Evolutionary conservation across 1,140 invertebrate genomes (phyloP).

Genomic region (Megalonaias nervosa): DNA sequence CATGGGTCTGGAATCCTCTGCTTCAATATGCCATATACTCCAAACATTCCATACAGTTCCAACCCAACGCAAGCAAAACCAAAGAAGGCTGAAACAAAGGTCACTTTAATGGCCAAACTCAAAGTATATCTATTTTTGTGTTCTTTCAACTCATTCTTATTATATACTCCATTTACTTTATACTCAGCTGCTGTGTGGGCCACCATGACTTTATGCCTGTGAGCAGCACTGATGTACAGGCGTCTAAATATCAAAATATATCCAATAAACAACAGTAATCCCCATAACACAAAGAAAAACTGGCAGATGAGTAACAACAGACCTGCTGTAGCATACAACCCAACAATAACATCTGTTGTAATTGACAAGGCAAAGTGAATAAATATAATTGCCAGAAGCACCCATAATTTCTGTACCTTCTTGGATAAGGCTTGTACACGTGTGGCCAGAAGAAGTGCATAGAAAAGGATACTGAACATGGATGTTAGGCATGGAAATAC

Average conservation of each 20-base stretch:
- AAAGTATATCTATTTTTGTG: slow-evolving; percentile 41
- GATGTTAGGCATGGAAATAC: slow-evolving; percentile 83
- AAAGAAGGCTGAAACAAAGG: slow-evolving; percentile 85
- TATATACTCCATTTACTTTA: slow-evolving; percentile 66
- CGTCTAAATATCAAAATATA: slow-evolving; percentile 86
- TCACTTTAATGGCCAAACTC: slow-evolving; percentile 79
- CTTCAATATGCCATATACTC: slow-evolving; percentile 76
- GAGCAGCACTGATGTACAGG: slow-evolving; percentile 69
- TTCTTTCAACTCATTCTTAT: slow-evolving; percentile 65
- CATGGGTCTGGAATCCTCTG: slow-evolving; percentile 75
- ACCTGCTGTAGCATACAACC: slow-evolving; percentile 39
- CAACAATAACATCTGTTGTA: slow-evolving; percentile 82
- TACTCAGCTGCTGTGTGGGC: slow-evolving; percentile 43
- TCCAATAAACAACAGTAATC: slow-evolving; percentile 82
- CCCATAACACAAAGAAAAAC: slow-evolving; percentile 81
- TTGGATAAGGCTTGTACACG: slow-evolving; percentile 61
- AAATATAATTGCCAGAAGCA: slow-evolving; percentile 82
- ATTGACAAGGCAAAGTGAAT: slow-evolving; percentile 85
- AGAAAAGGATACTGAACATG: slow-evolving; percentile 86
- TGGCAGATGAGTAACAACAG: slow-evolving; percentile 67
- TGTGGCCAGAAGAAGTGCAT: slow-evolving; percentile 85
- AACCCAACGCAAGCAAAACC: slow-evolving; percentile 86
- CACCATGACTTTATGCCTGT: slow-evolving; percentile 61
- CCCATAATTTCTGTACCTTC: slow-evolving; percentile 74
- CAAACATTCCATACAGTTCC: slow-evolving; percentile 87